A percentile compares a stretch with the other conserved stretches of the same genome.
phyloP scores from a whole-genome alignment of 1,140 invertebrate species.

The Bombus superbus region DNA sequence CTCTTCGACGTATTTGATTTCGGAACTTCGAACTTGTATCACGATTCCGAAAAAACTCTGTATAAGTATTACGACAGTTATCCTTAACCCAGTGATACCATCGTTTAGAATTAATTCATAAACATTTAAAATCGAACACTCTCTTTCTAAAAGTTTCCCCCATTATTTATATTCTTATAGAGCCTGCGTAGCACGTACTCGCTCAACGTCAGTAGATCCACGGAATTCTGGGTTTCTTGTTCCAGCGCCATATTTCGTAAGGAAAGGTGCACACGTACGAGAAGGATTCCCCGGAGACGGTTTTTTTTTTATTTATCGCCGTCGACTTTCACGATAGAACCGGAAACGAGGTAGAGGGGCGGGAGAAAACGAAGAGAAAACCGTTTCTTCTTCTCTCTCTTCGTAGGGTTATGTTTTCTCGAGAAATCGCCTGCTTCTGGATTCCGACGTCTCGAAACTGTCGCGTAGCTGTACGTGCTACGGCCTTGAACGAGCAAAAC shows the following conservation, averaged over 20 bases:
- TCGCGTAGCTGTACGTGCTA: constrained; percentile 7
- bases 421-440: constrained; percentile 39
- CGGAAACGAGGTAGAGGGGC: background rate
- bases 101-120: background rate
- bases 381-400: background rate
- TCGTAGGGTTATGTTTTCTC: constrained; percentile 19
- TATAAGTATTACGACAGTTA: too few species aligned
- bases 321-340: constrained; percentile 21
- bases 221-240: constrained; percentile 19
- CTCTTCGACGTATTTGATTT: too few species aligned
- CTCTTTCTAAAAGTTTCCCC: background rate
- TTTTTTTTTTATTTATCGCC: constrained; percentile 58
- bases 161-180: constrained; percentile 37
- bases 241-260: constrained; percentile 16
- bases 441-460: background rate
- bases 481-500: constrained; percentile 44
- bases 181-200: constrained; percentile 2
- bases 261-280: constrained; percentile 43
- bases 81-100: background rate
- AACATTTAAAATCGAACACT: background rate
- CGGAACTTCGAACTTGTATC: too few species aligned
- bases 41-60: too few species aligned
- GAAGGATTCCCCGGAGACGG: constrained; percentile 42
- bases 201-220: constrained; percentile 39
- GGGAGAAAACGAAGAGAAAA: background rate